Percentiles rank a stretch among this genome's conserved stretches.
These are phyloP conservation scores for Trichechus manatus DNA, from an alignment of 2,113 vertebrate genomes.

Conservation along the genomic window DNA sequence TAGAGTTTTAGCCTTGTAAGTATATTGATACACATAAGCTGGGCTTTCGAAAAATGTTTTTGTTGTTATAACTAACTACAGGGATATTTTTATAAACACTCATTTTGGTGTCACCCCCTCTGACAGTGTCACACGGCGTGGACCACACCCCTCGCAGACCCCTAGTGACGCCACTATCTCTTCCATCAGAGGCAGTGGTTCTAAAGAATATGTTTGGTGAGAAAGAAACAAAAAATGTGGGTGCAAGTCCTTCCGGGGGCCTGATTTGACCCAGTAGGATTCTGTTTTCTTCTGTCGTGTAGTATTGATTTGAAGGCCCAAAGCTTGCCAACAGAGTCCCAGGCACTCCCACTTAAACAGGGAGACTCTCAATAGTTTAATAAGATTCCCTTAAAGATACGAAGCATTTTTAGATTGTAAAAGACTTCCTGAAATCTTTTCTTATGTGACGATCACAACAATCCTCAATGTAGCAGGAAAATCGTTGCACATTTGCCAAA, in stretches of 20 bases:
- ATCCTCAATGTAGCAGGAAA: neutral
- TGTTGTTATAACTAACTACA: too few species aligned
- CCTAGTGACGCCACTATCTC: too few species aligned
- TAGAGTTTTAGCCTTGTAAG: too few species aligned
- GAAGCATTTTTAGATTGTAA: neutral
- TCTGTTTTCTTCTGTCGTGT: conserved; percentile 23
- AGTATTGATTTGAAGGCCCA: neutral
- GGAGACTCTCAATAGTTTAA: neutral
- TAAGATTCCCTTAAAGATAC: neutral
- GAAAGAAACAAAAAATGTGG: conserved; percentile 25
- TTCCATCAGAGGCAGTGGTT: conserved; percentile 55
- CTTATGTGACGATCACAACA: neutral
- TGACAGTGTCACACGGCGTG: too few species aligned
- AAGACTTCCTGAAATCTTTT: neutral
- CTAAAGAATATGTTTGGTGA: neutral
- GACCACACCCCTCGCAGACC: too few species aligned
- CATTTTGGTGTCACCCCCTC: too few species aligned
- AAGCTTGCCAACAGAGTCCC: neutral
- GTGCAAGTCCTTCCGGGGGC: neutral
- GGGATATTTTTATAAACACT: too few species aligned
- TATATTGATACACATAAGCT: too few species aligned
- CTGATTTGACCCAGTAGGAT: neutral
- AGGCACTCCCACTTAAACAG: neutral
- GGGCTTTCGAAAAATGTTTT: too few species aligned
- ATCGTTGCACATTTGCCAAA: neutral